phyloP scores from a whole-genome alignment of 1,140 invertebrate species.

The Colletes gigas region DNA sequence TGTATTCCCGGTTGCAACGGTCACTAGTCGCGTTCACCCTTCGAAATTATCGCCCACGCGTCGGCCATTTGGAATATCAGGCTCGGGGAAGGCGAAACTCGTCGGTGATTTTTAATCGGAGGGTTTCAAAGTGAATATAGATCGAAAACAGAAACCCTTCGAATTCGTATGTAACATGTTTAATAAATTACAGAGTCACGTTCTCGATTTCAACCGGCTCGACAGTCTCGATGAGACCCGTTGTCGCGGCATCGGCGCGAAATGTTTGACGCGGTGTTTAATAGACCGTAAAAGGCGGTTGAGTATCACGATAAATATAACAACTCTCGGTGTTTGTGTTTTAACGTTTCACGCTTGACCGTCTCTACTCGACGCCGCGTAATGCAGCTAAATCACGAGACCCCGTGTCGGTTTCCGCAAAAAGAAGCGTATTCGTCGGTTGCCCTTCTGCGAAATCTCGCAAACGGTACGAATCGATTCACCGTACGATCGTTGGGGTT shows the following conservation, averaged over 20 bases:
- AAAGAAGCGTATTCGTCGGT: neutral
- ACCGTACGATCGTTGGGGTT: neutral
- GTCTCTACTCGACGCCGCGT: slow-evolving; percentile 19
- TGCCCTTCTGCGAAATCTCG: neutral
- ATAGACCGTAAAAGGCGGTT: slow-evolving; percentile 80
- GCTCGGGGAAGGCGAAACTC: too few species aligned
- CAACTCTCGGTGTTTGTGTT: slow-evolving; percentile 72
- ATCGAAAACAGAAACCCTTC: too few species aligned
- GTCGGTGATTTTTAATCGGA: too few species aligned
- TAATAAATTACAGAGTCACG: too few species aligned
- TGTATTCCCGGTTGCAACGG: too few species aligned
- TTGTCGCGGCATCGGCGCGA: slow-evolving; percentile 62
- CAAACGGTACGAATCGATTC: neutral
- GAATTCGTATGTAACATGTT: too few species aligned
- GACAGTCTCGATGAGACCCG: slow-evolving; percentile 50
- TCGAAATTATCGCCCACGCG: too few species aligned
- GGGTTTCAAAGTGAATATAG: too few species aligned
- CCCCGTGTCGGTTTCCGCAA: neutral
- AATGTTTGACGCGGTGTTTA: slow-evolving; percentile 78
- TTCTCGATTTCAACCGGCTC: too few species aligned
- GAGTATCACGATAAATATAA: slow-evolving; percentile 81
- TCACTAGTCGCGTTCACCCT: too few species aligned
- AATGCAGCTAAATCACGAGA: neutral
- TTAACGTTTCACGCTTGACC: slow-evolving; percentile 67
- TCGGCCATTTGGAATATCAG: too few species aligned